Evolutionary conservation across 1,140 invertebrate species (phyloP).

Genomic region (Orius insidiosus): DNA sequence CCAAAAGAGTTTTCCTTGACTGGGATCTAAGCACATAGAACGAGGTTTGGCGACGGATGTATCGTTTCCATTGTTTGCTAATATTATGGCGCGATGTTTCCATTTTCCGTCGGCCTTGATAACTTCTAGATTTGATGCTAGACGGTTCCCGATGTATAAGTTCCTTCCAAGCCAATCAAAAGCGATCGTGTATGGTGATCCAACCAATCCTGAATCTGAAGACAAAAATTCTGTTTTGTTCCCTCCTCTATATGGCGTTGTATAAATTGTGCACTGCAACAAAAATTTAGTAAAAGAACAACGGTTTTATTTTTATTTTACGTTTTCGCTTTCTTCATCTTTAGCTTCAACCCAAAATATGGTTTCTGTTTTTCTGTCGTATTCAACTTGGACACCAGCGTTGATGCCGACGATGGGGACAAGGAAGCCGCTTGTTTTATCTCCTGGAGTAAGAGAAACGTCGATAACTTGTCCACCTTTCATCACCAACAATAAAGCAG

Average conservation of each 20-base stretch:
- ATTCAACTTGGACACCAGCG: conserved; percentile 78
- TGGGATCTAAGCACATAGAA: conserved; percentile 76
- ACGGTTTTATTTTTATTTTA: conserved; percentile 20
- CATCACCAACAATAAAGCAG: conserved; percentile 77
- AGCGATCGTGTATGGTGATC: conserved; percentile 76
- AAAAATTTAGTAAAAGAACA: conserved; percentile 8
- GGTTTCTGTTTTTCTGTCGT: conserved; percentile 63
- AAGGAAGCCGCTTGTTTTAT: conserved; percentile 55
- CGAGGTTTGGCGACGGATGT: conserved; percentile 75
- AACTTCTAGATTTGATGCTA: conserved; percentile 83
- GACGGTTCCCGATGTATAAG: conserved; percentile 80
- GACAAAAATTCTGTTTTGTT: conserved; percentile 73
- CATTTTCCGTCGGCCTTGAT: conserved; percentile 71
- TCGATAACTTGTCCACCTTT: conserved; percentile 79
- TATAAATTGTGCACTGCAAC: conserved; percentile 67
- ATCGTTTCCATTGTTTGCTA: conserved; percentile 77
- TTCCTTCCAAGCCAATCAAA: conserved; percentile 95
- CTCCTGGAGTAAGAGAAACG: conserved; percentile 53
- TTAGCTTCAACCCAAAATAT: conserved; percentile 74
- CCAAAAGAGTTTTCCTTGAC: conserved; percentile 86
- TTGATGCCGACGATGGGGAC: conserved; percentile 82
- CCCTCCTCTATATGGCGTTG: conserved; percentile 66
- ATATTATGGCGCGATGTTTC: conserved; percentile 67
- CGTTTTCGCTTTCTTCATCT: conserved; percentile 42
- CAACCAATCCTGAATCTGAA: conserved; percentile 63